Conservation (phyloP, 2,113 vertebrate species). For the Ptychochromis oligacanthus region DNA sequence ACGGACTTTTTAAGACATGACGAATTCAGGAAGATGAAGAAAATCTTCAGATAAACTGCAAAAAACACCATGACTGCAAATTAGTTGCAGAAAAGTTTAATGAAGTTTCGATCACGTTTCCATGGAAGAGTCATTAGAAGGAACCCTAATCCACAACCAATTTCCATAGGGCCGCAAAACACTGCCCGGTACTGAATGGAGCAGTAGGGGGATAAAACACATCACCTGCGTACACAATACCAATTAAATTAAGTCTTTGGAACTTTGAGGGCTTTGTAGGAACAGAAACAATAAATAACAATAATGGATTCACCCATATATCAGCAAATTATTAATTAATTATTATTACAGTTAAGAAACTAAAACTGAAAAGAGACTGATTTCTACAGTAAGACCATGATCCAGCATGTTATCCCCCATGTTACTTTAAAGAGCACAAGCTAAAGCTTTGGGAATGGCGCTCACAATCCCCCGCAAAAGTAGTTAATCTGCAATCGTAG, state of each 20-base stretch:
- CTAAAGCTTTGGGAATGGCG: neutral
- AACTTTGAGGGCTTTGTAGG: neutral
- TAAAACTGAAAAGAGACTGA: neutral
- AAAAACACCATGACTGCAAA: neutral
- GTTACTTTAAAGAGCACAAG: neutral
- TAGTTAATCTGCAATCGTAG: neutral
- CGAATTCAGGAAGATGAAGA: neutral
- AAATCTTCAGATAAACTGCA: neutral
- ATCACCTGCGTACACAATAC: neutral
- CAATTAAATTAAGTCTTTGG: neutral
- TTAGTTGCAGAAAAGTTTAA: neutral
- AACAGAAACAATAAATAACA: neutral
- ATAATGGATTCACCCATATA: neutral
- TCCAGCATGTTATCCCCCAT: neutral
- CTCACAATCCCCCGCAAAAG: neutral
- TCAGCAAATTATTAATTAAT: neutral
- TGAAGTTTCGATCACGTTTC: neutral
- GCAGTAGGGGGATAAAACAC: neutral
- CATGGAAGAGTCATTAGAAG: neutral
- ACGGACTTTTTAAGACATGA: neutral
- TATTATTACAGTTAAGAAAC: neutral
- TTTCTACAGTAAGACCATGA: neutral
- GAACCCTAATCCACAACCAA: neutral
- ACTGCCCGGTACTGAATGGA: neutral
- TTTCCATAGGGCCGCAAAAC: neutral